Evolutionary conservation across 2,797 vertebrate genomes (phyloP).

Genomic region (Cirrhinus molitorella): DNA sequence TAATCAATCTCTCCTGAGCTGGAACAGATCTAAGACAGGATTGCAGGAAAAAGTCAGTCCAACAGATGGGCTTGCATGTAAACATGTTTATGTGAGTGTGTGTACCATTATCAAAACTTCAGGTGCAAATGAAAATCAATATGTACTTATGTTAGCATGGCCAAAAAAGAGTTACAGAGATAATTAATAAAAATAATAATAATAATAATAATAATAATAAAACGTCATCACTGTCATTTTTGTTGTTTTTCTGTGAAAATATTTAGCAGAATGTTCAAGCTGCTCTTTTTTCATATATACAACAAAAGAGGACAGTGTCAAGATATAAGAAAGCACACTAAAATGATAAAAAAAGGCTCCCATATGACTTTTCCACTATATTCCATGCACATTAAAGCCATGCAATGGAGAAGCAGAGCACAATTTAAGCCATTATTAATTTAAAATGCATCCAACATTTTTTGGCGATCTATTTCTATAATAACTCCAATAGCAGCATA

Average conservation of each 20-base stretch:
- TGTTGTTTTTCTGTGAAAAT: background rate
- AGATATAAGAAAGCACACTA: background rate
- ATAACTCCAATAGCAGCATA: no score
- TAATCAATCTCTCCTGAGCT: conserved; percentile 78
- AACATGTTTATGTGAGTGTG: conserved; percentile 40
- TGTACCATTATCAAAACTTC: conserved; percentile 23
- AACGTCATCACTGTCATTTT: no score
- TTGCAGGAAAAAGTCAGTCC: conserved; percentile 57
- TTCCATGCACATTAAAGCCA: background rate
- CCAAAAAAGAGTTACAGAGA: background rate
- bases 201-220: no score
- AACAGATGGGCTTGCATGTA: conserved; percentile 32
- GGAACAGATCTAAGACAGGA: conserved; percentile 74
- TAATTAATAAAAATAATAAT: background rate
- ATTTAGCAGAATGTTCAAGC: background rate
- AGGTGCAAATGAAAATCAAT: background rate
- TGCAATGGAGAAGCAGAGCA: background rate
- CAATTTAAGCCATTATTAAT: background rate
- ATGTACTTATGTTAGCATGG: background rate
- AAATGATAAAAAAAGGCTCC: background rate
- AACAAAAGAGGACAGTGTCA: background rate
- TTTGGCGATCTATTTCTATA: background rate
- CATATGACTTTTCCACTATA: background rate
- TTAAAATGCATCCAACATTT: background rate
- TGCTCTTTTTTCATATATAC: no score